Base-by-base conservation (phyloP, 1,140 invertebrate species). In the Telenomus remus region DNA sequence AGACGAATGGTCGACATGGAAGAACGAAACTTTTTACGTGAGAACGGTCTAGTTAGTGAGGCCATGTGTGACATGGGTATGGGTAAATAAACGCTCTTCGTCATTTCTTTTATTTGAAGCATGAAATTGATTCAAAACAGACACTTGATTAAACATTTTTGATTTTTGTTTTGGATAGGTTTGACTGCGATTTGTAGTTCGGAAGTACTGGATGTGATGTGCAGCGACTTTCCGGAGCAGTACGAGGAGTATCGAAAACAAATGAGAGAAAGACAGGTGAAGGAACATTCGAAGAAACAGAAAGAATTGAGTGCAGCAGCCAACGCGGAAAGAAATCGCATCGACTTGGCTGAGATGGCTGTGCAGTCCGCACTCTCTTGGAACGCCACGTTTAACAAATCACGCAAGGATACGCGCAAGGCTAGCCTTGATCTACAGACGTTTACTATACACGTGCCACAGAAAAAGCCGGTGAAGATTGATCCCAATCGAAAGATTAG, bases 121-220 rank as follows among this genome's bases (percentile, higher is more conserved):
- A n/a, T n/a, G n/a, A n/a, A n/a, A n/a, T n/a, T n/a, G 19, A 27
- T 27, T 27, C 2, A 27, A 6, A 27, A 27, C 1, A 27, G 6
- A 6, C 1, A 27, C 19, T 27, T 27, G 19, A 27, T 27, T 3
- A 6, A 27, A 27, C 37, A 4, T 39, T 39, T 39, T 11, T 39
- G 1, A 11, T 39, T 39, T 39, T 9, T n/a, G n/a, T 39, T 39
- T 39, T 54, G 13, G 64, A 11, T 44, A 92, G 96, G 97, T 80
- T 90, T 99, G 61, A 98, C 97, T 11, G 96, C 96, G 4, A 91
- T 99, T 4, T 92, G 92, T 74, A 95, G 95, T 78, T 94, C 95
- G 27, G 97, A 98, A 86, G 95, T 98, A 15, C 87, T 97, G 71
- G 97, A 98, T 81, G 93, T 99, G 34, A 97, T 98, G 95, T 94